These are phyloP conservation scores for Parthenolecanium corni DNA, from an alignment of 2,888 invertebrate species.

Conservation along the genomic window DNA sequence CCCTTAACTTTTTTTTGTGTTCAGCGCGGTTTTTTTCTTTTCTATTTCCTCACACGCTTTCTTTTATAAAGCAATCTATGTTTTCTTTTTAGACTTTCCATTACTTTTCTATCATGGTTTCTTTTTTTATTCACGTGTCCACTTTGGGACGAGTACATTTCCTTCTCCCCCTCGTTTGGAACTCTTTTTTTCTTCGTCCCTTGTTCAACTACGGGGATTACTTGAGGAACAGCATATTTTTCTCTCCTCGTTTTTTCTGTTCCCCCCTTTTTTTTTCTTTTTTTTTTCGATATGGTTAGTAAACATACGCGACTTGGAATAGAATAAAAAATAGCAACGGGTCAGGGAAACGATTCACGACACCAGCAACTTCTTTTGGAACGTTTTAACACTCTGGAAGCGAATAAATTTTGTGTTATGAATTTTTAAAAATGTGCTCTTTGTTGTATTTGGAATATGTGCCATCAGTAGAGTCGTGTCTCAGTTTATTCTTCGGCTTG, in stretches of 20 bases:
- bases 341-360: not conserved
- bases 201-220: not conserved
- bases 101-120: constrained; percentile 10
- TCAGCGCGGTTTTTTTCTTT: too few relatives aligned
- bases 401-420: too few relatives aligned
- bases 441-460: too few relatives aligned
- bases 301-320: not conserved
- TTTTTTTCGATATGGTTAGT: not conserved
- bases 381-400: too few relatives aligned
- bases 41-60: too few relatives aligned
- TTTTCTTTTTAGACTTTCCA: constrained; percentile 24
- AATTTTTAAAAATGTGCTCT: too few relatives aligned
- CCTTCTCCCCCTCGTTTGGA: not conserved
- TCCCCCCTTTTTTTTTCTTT: not conserved
- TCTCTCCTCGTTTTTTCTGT: constrained; percentile 1
- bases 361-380: too few relatives aligned
- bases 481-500: too few relatives aligned
- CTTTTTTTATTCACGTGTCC: constrained; percentile 18
- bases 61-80: constrained; percentile 23
- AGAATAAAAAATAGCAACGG: not conserved
- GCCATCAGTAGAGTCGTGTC: too few relatives aligned
- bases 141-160: constrained; percentile 1
- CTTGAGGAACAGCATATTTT: constrained; percentile 12
- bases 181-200: constrained; percentile 1
- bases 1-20: constrained; percentile 1